Base-by-base conservation (phyloP, 2,797 vertebrate genomes). In the Peromyscus melanophrys region DNA sequence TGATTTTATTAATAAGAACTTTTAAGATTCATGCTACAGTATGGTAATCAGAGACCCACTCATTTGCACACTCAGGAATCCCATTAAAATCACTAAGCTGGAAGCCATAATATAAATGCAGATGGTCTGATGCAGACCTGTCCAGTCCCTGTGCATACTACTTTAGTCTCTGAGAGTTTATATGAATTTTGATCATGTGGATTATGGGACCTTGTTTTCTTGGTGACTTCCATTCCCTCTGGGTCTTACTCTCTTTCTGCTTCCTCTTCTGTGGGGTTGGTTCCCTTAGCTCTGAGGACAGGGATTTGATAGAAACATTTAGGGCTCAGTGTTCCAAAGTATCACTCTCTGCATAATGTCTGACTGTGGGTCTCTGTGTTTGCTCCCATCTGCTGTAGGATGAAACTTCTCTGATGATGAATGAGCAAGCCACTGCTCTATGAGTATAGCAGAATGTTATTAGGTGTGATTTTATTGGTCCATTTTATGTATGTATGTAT, bases 131-230 rank as follows among this genome's bases (percentile, higher is more conserved):
- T 65, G 6, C 4, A 31, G 16, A 63, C 9, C 8, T 3, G 0
- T 0, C 0, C n/a, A 43, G 9, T 16, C 8, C 40, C 6, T 29
- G 14, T 43, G 8, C 37, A 34, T 23, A 34, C 59, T 46, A 5
- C 81, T 21, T 65, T 19, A 84, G 9, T 21, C 27, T 65, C 59
- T 84, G 17, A 34, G 29, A 63, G 19, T 14, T 46, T 21, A 67
- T 67, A 49, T 2, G 11, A 67, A 0, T 10, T 46, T 49, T n/a
- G 82, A 49, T 67, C 61, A n/a, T 65, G 61, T 49, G 40, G 31
- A 34, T 34, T 34, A 49, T 12, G n/a, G 6, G 19, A 31, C 7
- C 43, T 67, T 85, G 19, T 67, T 85, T 67, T 67, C 19, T 67
- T 67, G 6, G 11, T 65, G 40, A 49, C 82, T 29, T 85, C 29